Conservation (phyloP, 2,113 vertebrate species). For the Cepphus grylle region DNA sequence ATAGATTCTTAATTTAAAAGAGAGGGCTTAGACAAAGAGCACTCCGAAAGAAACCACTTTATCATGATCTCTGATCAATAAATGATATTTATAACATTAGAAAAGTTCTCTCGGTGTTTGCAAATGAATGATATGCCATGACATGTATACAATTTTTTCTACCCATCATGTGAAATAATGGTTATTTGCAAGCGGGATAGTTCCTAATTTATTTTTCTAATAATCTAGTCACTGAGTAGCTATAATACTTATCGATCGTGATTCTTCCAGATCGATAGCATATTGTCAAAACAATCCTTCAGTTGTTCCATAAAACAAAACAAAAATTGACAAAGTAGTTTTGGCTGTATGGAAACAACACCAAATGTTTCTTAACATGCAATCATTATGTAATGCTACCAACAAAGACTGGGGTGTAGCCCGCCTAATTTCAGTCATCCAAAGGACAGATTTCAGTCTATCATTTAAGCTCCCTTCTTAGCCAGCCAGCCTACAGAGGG, state of each 20-base stretch:
- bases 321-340: not conserved
- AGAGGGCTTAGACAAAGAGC: not conserved
- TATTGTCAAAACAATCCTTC: slow-evolving; percentile 41
- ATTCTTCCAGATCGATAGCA: slow-evolving; percentile 46
- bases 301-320: not conserved
- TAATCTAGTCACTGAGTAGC: slow-evolving; percentile 39
- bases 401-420: not conserved
- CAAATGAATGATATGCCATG: slow-evolving; percentile 1
- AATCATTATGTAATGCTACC: not conserved
- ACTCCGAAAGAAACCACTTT: slow-evolving; percentile 29
- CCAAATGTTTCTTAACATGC: not conserved
- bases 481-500: not conserved
- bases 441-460: not conserved
- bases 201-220: slow-evolving; percentile 64
- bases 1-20: slow-evolving; percentile 53
- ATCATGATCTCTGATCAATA: slow-evolving; percentile 36
- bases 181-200: slow-evolving; percentile 41
- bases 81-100: slow-evolving; percentile 35
- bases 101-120: slow-evolving; percentile 22
- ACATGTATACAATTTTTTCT: slow-evolving; percentile 2
- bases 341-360: not conserved
- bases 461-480: not conserved
- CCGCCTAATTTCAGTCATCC: not conserved
- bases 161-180: slow-evolving; percentile 18
- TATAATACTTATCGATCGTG: slow-evolving; percentile 55